A percentile compares a stretch with the other conserved stretches of the same genome.
These are phyloP conservation scores for Teleogryllus occipitalis DNA, from an alignment of 1,140 invertebrate species.

Conservation along the genomic window DNA sequence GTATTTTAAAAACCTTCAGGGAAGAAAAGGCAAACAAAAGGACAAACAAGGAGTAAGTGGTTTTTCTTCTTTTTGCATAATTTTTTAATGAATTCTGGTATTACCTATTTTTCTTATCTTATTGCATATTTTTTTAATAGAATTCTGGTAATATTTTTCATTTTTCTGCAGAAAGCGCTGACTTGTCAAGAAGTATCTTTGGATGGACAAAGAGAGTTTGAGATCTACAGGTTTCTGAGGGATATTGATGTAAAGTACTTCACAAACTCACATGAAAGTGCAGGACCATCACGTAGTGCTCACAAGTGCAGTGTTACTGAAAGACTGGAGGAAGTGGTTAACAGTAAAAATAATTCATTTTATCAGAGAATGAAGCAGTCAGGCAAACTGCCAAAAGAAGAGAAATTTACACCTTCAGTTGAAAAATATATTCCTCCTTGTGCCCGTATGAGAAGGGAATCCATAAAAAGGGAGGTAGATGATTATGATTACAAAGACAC, in stretches of 20 bases:
- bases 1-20: not conserved
- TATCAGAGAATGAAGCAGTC: not conserved
- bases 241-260: not conserved
- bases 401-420: not conserved
- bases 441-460: not conserved
- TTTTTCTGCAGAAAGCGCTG: not conserved
- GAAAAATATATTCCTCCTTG: conserved; percentile 1
- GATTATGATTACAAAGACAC: not conserved
- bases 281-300: not conserved
- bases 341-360: not conserved
- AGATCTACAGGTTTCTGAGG: not conserved
- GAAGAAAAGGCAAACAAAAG: not conserved
- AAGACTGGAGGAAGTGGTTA: not conserved
- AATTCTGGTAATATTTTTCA: not conserved
- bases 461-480: not conserved
- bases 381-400: not conserved
- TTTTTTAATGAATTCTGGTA: not conserved
- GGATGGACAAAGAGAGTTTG: not conserved
- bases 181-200: not conserved
- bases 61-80: not conserved
- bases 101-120: too few species aligned
- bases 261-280: not conserved
- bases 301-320: not conserved
- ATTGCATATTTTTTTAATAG: too few species aligned
- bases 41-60: not conserved